Conservation (phyloP, 2,797 vertebrate genomes). For the Delichon dasypus region DNA sequence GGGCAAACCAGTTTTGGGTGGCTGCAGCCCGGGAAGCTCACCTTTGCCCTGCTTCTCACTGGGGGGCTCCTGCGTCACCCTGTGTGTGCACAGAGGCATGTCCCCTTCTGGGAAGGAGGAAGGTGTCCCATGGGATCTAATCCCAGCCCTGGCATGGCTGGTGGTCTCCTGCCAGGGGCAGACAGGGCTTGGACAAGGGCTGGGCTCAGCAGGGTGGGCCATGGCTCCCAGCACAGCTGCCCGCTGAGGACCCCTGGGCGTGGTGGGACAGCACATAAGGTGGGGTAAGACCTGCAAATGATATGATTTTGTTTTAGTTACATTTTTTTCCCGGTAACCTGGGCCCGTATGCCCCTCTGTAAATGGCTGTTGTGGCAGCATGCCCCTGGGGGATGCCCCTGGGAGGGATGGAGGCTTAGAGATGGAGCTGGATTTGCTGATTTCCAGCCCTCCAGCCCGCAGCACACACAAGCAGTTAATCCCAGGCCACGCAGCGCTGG, state of each 20-base stretch:
- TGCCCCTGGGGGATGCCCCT: accelerated
- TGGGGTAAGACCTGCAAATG: background rate
- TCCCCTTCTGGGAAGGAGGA: background rate
- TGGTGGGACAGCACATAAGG: background rate
- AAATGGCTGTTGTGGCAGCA: background rate
- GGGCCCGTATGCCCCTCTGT: accelerated
- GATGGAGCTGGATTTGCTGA: background rate
- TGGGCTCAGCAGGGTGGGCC: background rate
- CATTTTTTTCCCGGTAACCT: background rate
- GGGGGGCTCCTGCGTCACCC: background rate
- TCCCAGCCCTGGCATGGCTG: background rate
- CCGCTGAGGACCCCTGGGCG: background rate
- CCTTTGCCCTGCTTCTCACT: background rate
- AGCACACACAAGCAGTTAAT: conserved; percentile 15
- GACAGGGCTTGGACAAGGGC: background rate
- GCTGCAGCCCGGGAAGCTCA: background rate
- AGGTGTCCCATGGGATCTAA: background rate
- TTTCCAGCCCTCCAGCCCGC: background rate
- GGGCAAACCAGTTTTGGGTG: background rate
- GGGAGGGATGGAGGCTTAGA: background rate
- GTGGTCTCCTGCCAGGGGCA: background rate
- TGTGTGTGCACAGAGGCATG: accelerated
- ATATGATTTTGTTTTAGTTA: background rate
- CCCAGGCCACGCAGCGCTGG: background rate
- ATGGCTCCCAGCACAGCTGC: background rate